Conservation (phyloP, 2,113 vertebrate species). For the Chroicocephalus ridibundus region DNA sequence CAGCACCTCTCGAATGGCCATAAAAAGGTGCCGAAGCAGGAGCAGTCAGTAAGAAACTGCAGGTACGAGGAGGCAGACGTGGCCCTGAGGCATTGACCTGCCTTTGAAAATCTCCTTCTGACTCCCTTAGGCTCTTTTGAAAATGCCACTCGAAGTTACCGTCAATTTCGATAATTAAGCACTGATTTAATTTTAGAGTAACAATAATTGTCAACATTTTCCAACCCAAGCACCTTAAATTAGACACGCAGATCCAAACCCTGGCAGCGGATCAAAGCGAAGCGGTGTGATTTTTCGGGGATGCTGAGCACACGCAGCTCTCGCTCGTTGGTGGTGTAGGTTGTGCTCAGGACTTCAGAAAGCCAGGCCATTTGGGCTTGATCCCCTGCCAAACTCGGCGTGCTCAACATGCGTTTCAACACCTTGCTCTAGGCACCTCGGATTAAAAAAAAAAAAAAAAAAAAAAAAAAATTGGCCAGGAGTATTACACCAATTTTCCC, state of each 20-base stretch:
- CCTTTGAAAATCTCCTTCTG: constrained; percentile 46
- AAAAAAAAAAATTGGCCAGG: not conserved
- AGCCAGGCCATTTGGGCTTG: not conserved
- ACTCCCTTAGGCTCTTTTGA: constrained; percentile 34
- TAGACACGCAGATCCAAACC: not conserved
- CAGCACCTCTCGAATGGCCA: not conserved
- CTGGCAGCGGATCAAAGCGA: constrained; percentile 30
- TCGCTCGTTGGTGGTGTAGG: not conserved
- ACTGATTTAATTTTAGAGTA: constrained; percentile 62
- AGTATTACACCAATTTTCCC: not conserved
- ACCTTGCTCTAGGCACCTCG: constrained; percentile 25
- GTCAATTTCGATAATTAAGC: constrained; percentile 61
- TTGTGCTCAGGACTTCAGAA: not conserved
- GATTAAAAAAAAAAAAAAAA: not conserved
- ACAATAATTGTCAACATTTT: constrained; percentile 65
- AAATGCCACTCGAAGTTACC: constrained; percentile 48
- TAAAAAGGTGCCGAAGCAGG: not conserved
- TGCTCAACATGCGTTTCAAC: constrained; percentile 21
- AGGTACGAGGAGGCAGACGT: not conserved
- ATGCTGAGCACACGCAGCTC: constrained; percentile 18
- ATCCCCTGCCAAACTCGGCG: not conserved
- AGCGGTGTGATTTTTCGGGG: not conserved
- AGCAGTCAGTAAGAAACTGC: not conserved
- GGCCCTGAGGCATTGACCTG: constrained; percentile 19
- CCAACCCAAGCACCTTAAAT: constrained; percentile 51